Evolutionary conservation across 1,140 invertebrate species (phyloP).

Genomic region (Pachyrhynchus sulphureomaculatus): DNA sequence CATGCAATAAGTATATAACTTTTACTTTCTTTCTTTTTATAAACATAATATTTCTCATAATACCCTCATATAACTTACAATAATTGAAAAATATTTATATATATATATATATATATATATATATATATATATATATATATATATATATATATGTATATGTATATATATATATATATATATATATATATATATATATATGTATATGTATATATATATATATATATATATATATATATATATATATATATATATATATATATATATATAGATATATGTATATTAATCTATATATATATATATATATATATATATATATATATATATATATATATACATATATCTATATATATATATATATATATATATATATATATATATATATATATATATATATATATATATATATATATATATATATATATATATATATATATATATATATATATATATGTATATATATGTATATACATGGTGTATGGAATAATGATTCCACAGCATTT

Average conservation of each 20-base stretch:
- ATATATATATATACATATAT: neutral
- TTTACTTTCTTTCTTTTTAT: too few relatives aligned
- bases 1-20: too few relatives aligned
- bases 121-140: neutral
- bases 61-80: too few relatives aligned
- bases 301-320: conserved; percentile 7
- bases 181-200: neutral
- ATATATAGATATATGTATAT: neutral
- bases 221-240: conserved; percentile 7
- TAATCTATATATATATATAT: neutral
- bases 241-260: conserved; percentile 7
- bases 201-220: neutral
- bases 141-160: conserved; percentile 3
- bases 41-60: too few relatives aligned
- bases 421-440: too few relatives aligned
- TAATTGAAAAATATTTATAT: too few relatives aligned
- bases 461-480: too few relatives aligned
- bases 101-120: too few relatives aligned
- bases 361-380: conserved; percentile 7
- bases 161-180: conserved; percentile 7
- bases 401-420: neutral
- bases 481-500: too few relatives aligned
- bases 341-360: neutral
- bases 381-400: conserved; percentile 7
- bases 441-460: too few relatives aligned